A percentile compares a stretch with the other conserved stretches of the same genome.
Evolutionary conservation across 2,797 vertebrate species (phyloP).

Genomic region (Lagodon rhomboides): DNA sequence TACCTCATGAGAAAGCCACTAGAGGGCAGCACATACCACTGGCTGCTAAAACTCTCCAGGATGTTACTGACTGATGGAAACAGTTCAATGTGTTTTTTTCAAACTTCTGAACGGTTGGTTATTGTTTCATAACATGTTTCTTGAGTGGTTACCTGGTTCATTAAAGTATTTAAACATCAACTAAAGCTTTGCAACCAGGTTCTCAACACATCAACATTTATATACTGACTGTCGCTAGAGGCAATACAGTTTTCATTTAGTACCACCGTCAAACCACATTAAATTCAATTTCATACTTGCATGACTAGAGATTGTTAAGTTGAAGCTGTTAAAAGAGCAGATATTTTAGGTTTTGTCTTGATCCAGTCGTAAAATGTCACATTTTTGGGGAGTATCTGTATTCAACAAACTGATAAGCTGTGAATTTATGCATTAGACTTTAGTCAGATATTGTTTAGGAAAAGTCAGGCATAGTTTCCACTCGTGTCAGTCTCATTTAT

Average conservation of each 20-base stretch:
- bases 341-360: background rate
- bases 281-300: background rate
- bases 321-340: no score
- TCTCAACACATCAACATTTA: background rate
- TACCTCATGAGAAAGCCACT: slow-evolving; percentile 30
- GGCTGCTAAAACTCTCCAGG: background rate
- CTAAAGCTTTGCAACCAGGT: background rate
- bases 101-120: background rate
- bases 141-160: background rate
- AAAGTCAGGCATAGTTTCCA: slow-evolving; percentile 35
- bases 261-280: background rate
- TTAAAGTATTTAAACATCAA: slow-evolving; percentile 10
- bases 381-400: background rate
- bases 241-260: background rate
- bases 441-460: background rate
- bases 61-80: background rate
- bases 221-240: background rate
- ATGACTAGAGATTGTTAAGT: no score
- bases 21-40: slow-evolving; percentile 62
- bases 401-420: background rate
- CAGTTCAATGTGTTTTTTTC: background rate
- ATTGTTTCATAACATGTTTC: background rate
- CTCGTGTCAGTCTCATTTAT: slow-evolving; percentile 32
- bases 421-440: slow-evolving; percentile 1
- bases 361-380: background rate